A percentile compares a stretch with the other conserved stretches of the same genome.
These are phyloP conservation scores for Callyntrura guangdongensis DNA, from an alignment of 2,888 invertebrate species.

Conservation along the genomic window DNA sequence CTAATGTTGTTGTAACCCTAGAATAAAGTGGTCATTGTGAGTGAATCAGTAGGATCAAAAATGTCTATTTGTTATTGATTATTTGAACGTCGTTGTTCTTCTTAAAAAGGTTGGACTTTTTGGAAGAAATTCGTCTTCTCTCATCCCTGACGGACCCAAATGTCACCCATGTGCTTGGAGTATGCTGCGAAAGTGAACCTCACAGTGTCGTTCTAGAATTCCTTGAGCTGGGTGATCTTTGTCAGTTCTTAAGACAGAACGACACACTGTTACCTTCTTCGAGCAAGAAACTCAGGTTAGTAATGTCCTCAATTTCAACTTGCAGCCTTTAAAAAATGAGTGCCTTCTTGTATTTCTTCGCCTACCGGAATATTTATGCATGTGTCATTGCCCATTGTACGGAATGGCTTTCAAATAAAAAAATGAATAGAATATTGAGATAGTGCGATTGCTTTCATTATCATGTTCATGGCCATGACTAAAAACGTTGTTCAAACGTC, in stretches of 20 bases:
- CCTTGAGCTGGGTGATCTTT: slow-evolving; percentile 94
- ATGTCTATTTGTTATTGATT: slow-evolving; percentile 67
- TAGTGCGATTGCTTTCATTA: background rate
- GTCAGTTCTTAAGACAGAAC: slow-evolving; percentile 89
- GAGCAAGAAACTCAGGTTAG: slow-evolving; percentile 84
- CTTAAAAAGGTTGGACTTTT: slow-evolving; percentile 91
- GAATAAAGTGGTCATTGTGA: slow-evolving; percentile 52
- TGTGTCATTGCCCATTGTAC: background rate
- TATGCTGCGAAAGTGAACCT: slow-evolving; percentile 93
- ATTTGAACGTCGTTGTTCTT: slow-evolving; percentile 59
- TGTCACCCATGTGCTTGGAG: slow-evolving; percentile 93
- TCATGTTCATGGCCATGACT: slow-evolving; percentile 20
- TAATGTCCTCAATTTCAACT: background rate
- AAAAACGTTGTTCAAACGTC: background rate
- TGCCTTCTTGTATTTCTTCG: slow-evolving; percentile 56
- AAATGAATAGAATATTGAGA: too few species aligned
- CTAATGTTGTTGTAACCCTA: slow-evolving; percentile 21
- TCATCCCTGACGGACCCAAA: slow-evolving; percentile 94
- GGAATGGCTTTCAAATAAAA: background rate
- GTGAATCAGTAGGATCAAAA: slow-evolving; percentile 7
- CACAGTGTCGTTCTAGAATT: slow-evolving; percentile 95
- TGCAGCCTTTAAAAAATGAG: slow-evolving; percentile 31
- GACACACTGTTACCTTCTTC: slow-evolving; percentile 85
- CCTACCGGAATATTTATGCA: slow-evolving; percentile 55
- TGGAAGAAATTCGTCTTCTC: slow-evolving; percentile 93